Conservation (phyloP, 2,888 invertebrate genomes). For the Malthinus seriepunctatus region DNA sequence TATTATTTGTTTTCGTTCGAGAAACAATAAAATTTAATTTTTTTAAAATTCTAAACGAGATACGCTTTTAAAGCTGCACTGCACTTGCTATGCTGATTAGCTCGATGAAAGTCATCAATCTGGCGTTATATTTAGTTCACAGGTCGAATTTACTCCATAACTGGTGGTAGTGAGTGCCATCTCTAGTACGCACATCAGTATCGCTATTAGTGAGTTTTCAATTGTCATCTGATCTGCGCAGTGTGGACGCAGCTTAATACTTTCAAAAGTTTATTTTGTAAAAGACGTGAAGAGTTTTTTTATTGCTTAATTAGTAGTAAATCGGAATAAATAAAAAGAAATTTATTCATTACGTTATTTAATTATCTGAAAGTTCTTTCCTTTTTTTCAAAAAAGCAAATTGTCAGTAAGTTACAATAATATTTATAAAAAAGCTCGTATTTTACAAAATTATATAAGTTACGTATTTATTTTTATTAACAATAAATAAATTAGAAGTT, state of each 20-base stretch:
- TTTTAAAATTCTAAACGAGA: too few species aligned
- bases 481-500: slow-evolving; percentile 19
- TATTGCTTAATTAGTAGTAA: slow-evolving; percentile 2
- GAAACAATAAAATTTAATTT: slow-evolving; percentile 9
- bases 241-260: not conserved
- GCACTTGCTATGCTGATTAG: too few species aligned
- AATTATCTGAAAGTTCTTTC: slow-evolving; percentile 24
- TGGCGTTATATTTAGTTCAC: too few species aligned
- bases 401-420: slow-evolving; percentile 30
- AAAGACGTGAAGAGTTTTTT: not conserved
- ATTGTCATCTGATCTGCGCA: too few species aligned
- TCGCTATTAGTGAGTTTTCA: too few species aligned
- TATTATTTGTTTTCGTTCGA: slow-evolving; percentile 2
- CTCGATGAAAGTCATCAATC: too few species aligned
- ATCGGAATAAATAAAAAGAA: slow-evolving; percentile 11
- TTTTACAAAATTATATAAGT: slow-evolving; percentile 21
- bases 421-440: slow-evolving; percentile 25
- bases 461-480: slow-evolving; percentile 17
- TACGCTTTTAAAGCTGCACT: too few species aligned
- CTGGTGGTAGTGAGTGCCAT: too few species aligned
- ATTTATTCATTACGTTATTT: slow-evolving; percentile 17
- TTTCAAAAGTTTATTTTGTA: not conserved
- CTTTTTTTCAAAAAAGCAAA: slow-evolving; percentile 29
- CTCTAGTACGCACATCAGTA: too few species aligned
- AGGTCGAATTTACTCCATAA: too few species aligned